Conservation (phyloP, 2,888 invertebrate species). For the Pherbina coryleti region DNA sequence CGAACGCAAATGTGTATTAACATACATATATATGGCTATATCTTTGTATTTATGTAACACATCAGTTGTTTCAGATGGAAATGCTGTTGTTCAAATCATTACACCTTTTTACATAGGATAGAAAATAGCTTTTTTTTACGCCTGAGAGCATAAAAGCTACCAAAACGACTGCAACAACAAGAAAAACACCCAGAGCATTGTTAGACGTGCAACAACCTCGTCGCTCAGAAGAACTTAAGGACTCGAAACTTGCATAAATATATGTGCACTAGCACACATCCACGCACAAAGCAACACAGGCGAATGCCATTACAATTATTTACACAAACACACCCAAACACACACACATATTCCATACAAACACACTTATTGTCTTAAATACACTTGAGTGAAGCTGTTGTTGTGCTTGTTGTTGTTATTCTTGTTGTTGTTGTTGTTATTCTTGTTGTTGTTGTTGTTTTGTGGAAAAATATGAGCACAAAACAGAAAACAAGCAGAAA, state of each 20-base stretch:
- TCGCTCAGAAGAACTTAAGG: constrained; percentile 18
- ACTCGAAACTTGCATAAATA: constrained; percentile 16
- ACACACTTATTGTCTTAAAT: constrained; percentile 32
- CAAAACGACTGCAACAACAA: not conserved
- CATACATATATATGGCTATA: not conserved
- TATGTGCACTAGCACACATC: not conserved
- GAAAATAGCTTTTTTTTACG: not conserved
- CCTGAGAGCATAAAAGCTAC: constrained; percentile 3
- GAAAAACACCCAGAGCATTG: constrained; percentile 3
- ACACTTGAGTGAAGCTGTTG: constrained; percentile 24
- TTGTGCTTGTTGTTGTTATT: not conserved
- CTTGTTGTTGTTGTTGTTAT: not conserved
- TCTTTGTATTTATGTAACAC: not conserved
- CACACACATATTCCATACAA: not conserved
- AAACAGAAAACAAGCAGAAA: not conserved
- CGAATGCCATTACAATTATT: not conserved
- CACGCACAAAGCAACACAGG: not conserved
- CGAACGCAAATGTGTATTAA: not conserved
- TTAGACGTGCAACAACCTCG: constrained; percentile 32
- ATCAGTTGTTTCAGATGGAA: not conserved
- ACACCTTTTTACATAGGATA: constrained; percentile 1
- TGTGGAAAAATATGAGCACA: constrained; percentile 5
- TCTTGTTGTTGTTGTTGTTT: not conserved
- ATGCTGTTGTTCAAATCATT: not conserved
- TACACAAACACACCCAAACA: not conserved